Conservation (phyloP, 2,888 invertebrate genomes). For the Ceramica pisi region DNA sequence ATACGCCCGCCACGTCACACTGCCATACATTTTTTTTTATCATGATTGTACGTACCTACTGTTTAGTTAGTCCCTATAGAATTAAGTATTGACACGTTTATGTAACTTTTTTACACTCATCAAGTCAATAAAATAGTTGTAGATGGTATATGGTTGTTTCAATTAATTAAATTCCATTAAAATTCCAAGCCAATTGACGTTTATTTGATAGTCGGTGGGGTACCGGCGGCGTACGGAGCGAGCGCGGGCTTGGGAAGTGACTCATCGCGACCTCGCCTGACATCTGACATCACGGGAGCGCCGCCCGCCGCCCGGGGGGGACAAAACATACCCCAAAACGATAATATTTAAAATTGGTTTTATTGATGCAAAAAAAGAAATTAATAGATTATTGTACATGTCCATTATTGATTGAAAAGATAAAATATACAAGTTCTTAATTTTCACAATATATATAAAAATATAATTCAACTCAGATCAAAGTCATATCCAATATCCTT, state of each 20-base stretch:
- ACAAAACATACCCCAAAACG: conserved; percentile 78
- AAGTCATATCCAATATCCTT: conserved; percentile 90
- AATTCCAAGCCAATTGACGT: conserved; percentile 86
- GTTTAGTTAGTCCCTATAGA: conserved; percentile 68
- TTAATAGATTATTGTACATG: conserved; percentile 89
- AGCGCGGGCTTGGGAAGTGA: conserved; percentile 73
- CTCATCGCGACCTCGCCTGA: conserved; percentile 74
- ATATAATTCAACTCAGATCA: conserved; percentile 90
- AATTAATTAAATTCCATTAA: conserved; percentile 89
- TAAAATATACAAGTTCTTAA: conserved; percentile 89
- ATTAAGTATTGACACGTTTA: conserved; percentile 82
- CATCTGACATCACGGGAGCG: conserved; percentile 71
- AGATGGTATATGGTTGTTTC: conserved; percentile 86
- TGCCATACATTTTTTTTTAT: conserved; percentile 79
- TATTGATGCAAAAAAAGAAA: conserved; percentile 90
- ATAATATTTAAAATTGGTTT: conserved; percentile 90
- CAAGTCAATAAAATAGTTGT: conserved; percentile 88
- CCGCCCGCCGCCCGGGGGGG: conserved; percentile 63
- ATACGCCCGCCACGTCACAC: conserved; percentile 89
- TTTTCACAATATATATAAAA: conserved; percentile 89
- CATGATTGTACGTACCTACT: conserved; percentile 75
- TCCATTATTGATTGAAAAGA: conserved; percentile 90
- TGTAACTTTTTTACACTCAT: conserved; percentile 84
- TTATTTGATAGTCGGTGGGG: conserved; percentile 79
- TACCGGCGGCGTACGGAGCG: conserved; percentile 63